phyloP scores from a whole-genome alignment of 2,888 invertebrate species.

The Pandemis corylana region DNA sequence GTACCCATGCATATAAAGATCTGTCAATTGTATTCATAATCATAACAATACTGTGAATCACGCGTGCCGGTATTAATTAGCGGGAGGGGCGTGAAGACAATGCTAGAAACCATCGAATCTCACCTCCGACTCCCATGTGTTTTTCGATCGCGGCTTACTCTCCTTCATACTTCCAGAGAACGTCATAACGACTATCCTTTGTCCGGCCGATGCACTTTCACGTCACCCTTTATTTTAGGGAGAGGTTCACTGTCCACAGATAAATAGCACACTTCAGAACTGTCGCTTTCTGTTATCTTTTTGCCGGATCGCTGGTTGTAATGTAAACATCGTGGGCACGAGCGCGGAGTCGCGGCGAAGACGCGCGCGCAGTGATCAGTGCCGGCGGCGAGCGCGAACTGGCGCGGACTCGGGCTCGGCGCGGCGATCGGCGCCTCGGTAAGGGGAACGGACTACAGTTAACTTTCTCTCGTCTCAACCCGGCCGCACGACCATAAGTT shows the following conservation, averaged over 20 bases:
- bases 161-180: slow-evolving; percentile 81
- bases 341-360: slow-evolving; percentile 46
- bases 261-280: slow-evolving; percentile 63
- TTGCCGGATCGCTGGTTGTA: slow-evolving; percentile 57
- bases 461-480: slow-evolving; percentile 82
- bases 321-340: slow-evolving; percentile 64
- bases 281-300: slow-evolving; percentile 75
- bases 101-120: slow-evolving; percentile 57
- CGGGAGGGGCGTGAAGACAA: slow-evolving; percentile 44
- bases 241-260: slow-evolving; percentile 54
- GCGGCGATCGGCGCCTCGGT: slow-evolving; percentile 54
- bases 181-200: slow-evolving; percentile 71
- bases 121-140: slow-evolving; percentile 82
- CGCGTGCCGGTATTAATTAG: slow-evolving; percentile 48
- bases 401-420: slow-evolving; percentile 33
- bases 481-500: slow-evolving; percentile 69
- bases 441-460: slow-evolving; percentile 83
- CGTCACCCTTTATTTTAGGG: slow-evolving; percentile 51
- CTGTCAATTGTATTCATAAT: slow-evolving; percentile 61
- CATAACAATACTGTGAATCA: slow-evolving; percentile 63
- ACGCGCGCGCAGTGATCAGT: slow-evolving; percentile 57
- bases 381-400: slow-evolving; percentile 47
- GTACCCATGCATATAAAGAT: slow-evolving; percentile 53
- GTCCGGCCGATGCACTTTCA: slow-evolving; percentile 66
- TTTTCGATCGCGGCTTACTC: slow-evolving; percentile 75